These are phyloP conservation scores for Lepidurus couesii DNA, from an alignment of 1,140 invertebrate species.

Conservation along the genomic window DNA sequence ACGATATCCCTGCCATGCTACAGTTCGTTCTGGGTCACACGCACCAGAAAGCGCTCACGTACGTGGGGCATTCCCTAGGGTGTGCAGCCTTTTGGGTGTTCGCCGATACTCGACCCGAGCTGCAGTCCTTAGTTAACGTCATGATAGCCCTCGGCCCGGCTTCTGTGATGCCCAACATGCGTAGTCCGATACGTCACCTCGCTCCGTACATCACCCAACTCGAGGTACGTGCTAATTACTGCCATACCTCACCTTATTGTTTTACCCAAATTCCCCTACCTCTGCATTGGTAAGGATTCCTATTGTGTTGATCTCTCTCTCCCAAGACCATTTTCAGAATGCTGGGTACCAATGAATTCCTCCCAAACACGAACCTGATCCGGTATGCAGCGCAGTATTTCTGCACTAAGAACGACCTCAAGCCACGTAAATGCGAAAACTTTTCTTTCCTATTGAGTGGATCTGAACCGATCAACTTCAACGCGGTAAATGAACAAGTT, in stretches of 20 bases:
- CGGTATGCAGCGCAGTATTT: not conserved
- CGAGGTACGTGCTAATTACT: not conserved
- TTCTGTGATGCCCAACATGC: constrained; percentile 42
- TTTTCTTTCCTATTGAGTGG: constrained; percentile 58
- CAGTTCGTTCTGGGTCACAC: constrained; percentile 43
- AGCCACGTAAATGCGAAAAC: constrained; percentile 58
- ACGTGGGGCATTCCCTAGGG: constrained; percentile 57
- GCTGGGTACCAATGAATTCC: constrained; percentile 28
- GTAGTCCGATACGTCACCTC: constrained; percentile 34
- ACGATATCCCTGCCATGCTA: constrained; percentile 53
- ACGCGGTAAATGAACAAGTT: constrained; percentile 47
- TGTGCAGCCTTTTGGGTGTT: constrained; percentile 47
- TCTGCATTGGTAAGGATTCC: not conserved
- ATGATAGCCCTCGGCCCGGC: not conserved
- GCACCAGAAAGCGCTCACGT: constrained; percentile 42
- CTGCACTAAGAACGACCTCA: constrained; percentile 23
- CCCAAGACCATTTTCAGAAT: not conserved
- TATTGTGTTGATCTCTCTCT: not conserved
- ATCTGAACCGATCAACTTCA: constrained; percentile 62
- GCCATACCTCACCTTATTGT: not conserved
- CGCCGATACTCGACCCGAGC: constrained; percentile 35
- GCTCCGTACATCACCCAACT: not conserved
- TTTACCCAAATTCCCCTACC: not conserved
- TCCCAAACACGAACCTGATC: constrained; percentile 22
- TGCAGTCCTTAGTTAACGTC: not conserved